Evolutionary conservation across 2,888 invertebrate species (phyloP).

Genomic region (Xestobium rufovillosum): DNA sequence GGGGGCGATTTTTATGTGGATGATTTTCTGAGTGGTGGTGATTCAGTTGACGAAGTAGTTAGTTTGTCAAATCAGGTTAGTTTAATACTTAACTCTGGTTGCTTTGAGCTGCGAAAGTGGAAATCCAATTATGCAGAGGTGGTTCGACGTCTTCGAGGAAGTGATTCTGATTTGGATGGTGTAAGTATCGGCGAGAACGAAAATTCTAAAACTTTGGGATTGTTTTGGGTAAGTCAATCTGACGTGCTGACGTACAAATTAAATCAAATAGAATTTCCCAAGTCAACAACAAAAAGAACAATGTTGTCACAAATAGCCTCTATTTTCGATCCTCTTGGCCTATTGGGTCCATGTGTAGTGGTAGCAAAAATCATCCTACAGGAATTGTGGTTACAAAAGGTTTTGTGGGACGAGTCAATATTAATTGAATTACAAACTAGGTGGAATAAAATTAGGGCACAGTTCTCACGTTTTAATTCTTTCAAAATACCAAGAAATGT

Average conservation of each 20-base stretch:
- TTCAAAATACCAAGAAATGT: constrained; percentile 18
- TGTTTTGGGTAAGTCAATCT: constrained; percentile 15
- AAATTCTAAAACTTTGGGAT: constrained; percentile 14
- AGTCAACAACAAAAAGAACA: constrained; percentile 16
- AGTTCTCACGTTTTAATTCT: constrained; percentile 9
- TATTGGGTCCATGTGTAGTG: constrained; percentile 21
- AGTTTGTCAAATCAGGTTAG: constrained; percentile 9
- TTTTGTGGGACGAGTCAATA: constrained; percentile 21
- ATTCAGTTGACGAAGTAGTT: constrained; percentile 12
- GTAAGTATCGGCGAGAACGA: constrained; percentile 8
- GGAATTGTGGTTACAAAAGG: constrained; percentile 20
- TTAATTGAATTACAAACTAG: too few species aligned
- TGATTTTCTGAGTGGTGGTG: constrained; percentile 16
- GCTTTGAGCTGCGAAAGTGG: constrained; percentile 20
- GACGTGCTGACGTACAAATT: constrained; percentile 13
- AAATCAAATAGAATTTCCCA: too few species aligned
- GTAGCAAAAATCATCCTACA: constrained; percentile 23
- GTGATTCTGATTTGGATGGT: too few species aligned
- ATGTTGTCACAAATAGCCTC: constrained; percentile 20
- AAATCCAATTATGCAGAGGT: constrained; percentile 13
- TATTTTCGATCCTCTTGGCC: constrained; percentile 25
- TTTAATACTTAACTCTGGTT: constrained; percentile 10
- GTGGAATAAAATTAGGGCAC: constrained; percentile 12
- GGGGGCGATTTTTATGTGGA: constrained; percentile 19
- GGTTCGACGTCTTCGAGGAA: background rate